Evolutionary conservation across 2,888 invertebrate genomes (phyloP).

Genomic region (Mamestra brassicae): DNA sequence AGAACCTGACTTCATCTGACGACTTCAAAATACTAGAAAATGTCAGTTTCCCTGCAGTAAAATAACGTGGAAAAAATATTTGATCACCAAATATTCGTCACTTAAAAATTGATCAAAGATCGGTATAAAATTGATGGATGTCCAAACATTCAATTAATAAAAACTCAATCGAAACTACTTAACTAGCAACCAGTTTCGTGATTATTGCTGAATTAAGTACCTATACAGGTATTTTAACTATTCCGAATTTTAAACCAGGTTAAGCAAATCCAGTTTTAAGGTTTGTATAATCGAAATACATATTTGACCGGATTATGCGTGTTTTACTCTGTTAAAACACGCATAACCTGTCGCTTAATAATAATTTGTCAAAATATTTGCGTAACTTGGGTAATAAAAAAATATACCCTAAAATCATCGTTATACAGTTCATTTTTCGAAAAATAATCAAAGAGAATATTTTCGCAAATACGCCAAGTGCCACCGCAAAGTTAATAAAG

Average conservation of each 20-base stretch:
- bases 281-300: constrained; percentile 12
- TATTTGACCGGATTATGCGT: not conserved
- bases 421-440: no score
- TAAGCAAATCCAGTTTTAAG: constrained; percentile 19
- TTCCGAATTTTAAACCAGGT: constrained; percentile 32
- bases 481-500: no score
- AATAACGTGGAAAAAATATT: no score
- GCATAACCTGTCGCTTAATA: no score
- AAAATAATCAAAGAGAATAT: no score
- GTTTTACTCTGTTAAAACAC: not conserved
- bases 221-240: constrained; percentile 22
- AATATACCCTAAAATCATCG: no score
- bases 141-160: constrained; percentile 1
- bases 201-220: constrained; percentile 1
- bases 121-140: not conserved
- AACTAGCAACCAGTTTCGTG: constrained; percentile 17
- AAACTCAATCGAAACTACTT: constrained; percentile 6
- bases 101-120: not conserved
- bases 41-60: no score
- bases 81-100: no score
- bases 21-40: not conserved
- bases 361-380: no score
- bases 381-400: no score
- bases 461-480: no score
- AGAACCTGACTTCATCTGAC: not conserved